phyloP scores from a whole-genome alignment of 35 echinoderm and acorn worm genomes.

The Lytechinus variegatus region DNA sequence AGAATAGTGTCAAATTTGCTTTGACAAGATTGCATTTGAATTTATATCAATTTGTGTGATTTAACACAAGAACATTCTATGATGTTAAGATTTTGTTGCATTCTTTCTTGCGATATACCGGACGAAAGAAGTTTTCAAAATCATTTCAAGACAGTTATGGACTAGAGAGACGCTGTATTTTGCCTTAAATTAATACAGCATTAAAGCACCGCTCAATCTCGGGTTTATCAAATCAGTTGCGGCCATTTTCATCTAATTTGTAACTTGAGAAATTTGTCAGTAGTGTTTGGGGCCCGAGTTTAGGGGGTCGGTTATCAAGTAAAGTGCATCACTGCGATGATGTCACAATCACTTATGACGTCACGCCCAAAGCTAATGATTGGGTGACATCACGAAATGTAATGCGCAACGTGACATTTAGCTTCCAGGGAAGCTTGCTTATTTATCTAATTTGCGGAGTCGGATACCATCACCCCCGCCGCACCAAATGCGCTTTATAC shows the following conservation, averaged over 20 bases:
- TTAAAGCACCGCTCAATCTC: neutral
- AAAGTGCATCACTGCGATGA: conserved; percentile 20
- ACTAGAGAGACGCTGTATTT: neutral
- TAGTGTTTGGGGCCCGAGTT: neutral
- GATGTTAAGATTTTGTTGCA: no score
- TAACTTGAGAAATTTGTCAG: conserved; percentile 25
- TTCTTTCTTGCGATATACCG: no score
- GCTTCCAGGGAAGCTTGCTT: neutral
- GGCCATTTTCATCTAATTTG: conserved; percentile 8
- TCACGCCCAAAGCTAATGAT: neutral
- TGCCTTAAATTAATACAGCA: neutral
- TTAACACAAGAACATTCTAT: no score
- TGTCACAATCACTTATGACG: conserved; percentile 32
- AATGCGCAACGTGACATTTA: neutral
- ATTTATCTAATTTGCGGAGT: neutral
- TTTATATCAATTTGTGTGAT: no score
- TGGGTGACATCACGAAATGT: conserved; percentile 6
- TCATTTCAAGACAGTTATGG: no score
- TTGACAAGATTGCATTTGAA: no score
- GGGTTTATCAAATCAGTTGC: neutral
- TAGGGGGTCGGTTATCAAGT: neutral
- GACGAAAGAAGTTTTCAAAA: no score
- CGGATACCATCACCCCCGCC: neutral
- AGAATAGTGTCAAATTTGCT: no score
- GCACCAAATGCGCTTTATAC: neutral